Base-by-base conservation (phyloP, 1,140 invertebrate species). In the Orius insidiosus region DNA sequence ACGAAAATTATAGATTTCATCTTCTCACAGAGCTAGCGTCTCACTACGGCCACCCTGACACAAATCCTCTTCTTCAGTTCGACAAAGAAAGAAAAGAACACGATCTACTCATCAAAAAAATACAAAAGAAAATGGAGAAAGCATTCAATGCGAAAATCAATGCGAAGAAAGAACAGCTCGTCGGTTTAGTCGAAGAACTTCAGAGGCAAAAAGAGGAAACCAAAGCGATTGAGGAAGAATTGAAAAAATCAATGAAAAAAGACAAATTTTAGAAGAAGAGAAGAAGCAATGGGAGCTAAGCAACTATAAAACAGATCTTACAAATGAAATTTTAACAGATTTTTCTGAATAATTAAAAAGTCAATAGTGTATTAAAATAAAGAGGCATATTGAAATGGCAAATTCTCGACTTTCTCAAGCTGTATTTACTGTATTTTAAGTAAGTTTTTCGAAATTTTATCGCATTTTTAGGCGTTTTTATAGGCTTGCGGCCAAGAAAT, bases 1-100 rank as follows among this genome's bases (percentile, higher is more conserved):
- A 94, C 57, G 90, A 95, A 65, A 94, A 94, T 64, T 95, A 86
- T 61, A 71, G 90, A 47, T 92, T 85, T 69, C 75, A 85, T 48
- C 92, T 90, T 58, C 67, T 96, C 44, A 85, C 85, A 18, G 85
- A 85, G 24, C 68, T 89, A 39, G 81, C 81, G 88, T 63, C n/a
- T n/a, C n/a, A n/a, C n/a, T 63, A 75, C 77, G 3, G 72, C 78
- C 38, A 74, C 55, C 82, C 80, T 2, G 89, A 90, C 66, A 90
- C 88, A 80, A 43, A 43, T 30, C 41, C 41, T 30, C 14, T 43
- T 11, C n/a, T 30, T 7, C 10, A 30, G n/a, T 30, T 43, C 18
- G 41, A 30, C n/a, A 30, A 43, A 31, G 41, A 43, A 30, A 43
- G 24, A 31, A 2, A 31, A 15, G 41, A 43, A 15, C 41, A 43